Conservation (phyloP, 2,797 vertebrate species). For the Clarias fuscus region DNA sequence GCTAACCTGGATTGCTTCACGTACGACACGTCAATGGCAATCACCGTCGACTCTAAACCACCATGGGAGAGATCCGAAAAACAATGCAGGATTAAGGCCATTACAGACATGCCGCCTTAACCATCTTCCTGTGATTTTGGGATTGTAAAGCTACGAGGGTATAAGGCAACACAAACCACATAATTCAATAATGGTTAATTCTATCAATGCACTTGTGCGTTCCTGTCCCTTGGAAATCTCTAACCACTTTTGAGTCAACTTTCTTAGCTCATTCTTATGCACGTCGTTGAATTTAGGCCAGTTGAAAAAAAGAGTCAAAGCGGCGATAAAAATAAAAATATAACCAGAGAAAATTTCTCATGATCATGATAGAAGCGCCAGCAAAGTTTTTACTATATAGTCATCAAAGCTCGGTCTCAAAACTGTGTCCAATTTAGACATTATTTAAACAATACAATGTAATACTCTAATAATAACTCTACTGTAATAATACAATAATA, state of each 20-base stretch:
- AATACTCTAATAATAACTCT: neutral
- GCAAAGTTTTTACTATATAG: neutral
- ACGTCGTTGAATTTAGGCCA: constrained; percentile 20
- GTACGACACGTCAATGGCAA: constrained; percentile 13
- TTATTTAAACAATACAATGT: neutral
- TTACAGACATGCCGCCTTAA: neutral
- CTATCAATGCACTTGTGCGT: constrained; percentile 14
- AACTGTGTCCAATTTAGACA: constrained; percentile 19
- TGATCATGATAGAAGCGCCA: neutral
- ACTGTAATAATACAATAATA: neutral
- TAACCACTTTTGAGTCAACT: constrained; percentile 7
- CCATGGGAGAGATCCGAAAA: neutral
- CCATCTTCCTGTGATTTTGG: neutral
- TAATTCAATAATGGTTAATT: constrained; percentile 25
- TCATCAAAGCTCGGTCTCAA: neutral
- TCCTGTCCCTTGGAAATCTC: constrained; percentile 31
- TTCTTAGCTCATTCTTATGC: neutral
- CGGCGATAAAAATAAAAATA: constrained; percentile 26
- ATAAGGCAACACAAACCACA: neutral
- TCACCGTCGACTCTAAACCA: constrained; percentile 16
- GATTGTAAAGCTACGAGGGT: neutral
- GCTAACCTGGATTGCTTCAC: constrained; percentile 7
- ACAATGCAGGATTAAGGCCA: neutral
- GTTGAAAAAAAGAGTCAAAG: constrained; percentile 10
- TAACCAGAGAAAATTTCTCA: constrained; percentile 14